phyloP scores from a whole-genome alignment of 1,140 invertebrate genomes.

The Drosophila azteca region DNA sequence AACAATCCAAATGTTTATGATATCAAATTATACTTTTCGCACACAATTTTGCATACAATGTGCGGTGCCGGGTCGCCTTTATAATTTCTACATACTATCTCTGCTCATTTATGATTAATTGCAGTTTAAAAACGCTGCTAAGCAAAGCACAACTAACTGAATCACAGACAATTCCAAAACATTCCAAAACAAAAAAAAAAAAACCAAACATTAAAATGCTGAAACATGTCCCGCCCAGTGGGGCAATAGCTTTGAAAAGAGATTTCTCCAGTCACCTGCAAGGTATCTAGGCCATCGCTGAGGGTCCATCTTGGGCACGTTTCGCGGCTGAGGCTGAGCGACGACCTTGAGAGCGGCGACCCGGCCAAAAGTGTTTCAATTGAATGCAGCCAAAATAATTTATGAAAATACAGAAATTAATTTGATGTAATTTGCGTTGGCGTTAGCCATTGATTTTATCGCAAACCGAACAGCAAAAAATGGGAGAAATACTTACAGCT shows the following conservation, averaged over 20 bases:
- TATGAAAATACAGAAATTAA: constrained; percentile 75
- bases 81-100: neutral
- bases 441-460: constrained; percentile 68
- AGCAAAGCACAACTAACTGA: constrained; percentile 39
- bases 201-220: constrained; percentile 35
- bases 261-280: constrained; percentile 29
- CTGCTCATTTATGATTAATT: constrained; percentile 70
- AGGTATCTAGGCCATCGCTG: constrained; percentile 53
- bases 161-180: neutral
- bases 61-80: neutral
- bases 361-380: constrained; percentile 70
- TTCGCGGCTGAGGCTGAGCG: constrained; percentile 11
- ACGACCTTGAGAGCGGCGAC: constrained; percentile 46
- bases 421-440: constrained; percentile 78
- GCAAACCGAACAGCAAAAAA: neutral
- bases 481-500: constrained; percentile 6
- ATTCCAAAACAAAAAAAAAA: no score
- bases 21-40: constrained; percentile 72
- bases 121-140: constrained; percentile 42
- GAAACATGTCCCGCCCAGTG: constrained; percentile 13
- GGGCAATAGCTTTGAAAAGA: constrained; percentile 11
- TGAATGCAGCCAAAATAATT: constrained; percentile 67
- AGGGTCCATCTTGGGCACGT: constrained; percentile 50
- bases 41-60: constrained; percentile 69
- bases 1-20: constrained; percentile 75